Percentiles rank a stretch among this genome's conserved stretches.
Evolutionary conservation across 2,888 invertebrate species (phyloP).

Genomic region (Limnephilus marmoratus): DNA sequence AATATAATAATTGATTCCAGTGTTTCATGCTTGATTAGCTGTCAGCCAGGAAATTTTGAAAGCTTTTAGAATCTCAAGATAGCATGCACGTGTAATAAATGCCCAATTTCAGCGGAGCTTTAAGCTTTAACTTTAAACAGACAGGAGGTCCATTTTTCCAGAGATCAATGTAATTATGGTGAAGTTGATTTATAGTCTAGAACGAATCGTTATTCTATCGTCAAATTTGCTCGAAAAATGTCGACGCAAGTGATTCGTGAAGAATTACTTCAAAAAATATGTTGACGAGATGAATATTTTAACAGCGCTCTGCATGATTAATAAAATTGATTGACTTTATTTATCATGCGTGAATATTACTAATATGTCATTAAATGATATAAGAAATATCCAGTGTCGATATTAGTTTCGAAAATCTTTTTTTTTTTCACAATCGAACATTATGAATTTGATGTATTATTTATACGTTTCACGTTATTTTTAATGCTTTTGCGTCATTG

Average conservation of each 20-base stretch:
- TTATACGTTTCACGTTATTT: background rate
- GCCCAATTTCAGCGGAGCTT: background rate
- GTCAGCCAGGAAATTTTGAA: conserved; percentile 52
- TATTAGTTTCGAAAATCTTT: background rate
- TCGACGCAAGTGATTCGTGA: background rate
- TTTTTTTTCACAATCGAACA: background rate
- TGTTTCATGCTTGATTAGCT: conserved; percentile 54
- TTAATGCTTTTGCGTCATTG: background rate
- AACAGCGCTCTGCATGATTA: background rate
- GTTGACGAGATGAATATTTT: conserved; percentile 7
- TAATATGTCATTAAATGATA: background rate
- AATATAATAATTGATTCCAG: conserved; percentile 53
- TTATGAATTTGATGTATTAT: background rate
- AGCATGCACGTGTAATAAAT: conserved; percentile 33
- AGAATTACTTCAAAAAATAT: conserved; percentile 11
- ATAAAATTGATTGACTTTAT: background rate
- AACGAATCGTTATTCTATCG: conserved; percentile 14
- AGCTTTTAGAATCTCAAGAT: conserved; percentile 14
- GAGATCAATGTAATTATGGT: conserved; percentile 28
- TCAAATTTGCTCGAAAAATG: conserved; percentile 13
- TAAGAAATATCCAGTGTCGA: background rate
- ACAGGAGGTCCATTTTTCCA: conserved; percentile 9
- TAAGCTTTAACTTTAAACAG: background rate
- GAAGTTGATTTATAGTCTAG: conserved; percentile 39
- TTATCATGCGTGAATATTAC: background rate